Conservation (phyloP, 2,113 vertebrate genomes). For the Egretta garzetta region DNA sequence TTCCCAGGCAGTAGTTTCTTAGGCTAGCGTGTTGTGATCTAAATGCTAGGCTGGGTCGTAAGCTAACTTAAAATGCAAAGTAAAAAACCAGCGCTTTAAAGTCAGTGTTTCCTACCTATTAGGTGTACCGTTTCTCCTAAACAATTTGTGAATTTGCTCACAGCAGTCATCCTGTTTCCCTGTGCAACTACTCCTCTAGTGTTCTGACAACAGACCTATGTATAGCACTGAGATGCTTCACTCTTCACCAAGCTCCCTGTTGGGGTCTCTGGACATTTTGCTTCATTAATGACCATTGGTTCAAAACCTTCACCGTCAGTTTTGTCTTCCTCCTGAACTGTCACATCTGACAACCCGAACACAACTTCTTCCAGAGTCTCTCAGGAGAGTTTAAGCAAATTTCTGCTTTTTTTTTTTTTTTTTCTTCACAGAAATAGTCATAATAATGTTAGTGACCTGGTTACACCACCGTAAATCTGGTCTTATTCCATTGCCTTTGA, state of each 20-base stretch:
- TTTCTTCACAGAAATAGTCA: not conserved
- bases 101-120: not conserved
- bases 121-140: not conserved
- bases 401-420: not conserved
- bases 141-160: not conserved
- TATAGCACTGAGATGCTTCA: not conserved
- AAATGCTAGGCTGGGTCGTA: not conserved
- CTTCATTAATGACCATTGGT: not conserved
- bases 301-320: not conserved
- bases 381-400: not conserved
- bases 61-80: not conserved
- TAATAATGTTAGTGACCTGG: not conserved
- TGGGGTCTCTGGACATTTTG: not conserved
- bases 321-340: not conserved
- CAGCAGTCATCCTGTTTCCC: not conserved
- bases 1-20: slow-evolving; percentile 49
- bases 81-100: not conserved
- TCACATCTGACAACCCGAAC: not conserved
- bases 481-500: slow-evolving; percentile 7
- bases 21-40: not conserved
- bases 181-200: not conserved
- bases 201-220: not conserved
- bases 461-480: not conserved
- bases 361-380: not conserved
- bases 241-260: not conserved